Conservation (phyloP, 2,888 invertebrate genomes). For the Drosophila kanekoi region DNA sequence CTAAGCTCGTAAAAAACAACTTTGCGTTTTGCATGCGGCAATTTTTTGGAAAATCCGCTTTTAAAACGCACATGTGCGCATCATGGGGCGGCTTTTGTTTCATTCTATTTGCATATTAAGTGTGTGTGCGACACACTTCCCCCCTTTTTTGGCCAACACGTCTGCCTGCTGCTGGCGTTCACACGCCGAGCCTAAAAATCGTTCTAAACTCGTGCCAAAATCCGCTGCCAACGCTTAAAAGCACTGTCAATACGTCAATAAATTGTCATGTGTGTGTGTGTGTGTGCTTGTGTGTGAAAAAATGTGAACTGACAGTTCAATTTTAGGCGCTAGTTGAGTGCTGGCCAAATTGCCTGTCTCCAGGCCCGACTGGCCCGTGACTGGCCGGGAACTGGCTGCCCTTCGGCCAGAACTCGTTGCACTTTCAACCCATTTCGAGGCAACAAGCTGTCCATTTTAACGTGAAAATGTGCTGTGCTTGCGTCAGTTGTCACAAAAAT, state of each 20-base stretch:
- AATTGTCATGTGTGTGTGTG: constrained; percentile 40
- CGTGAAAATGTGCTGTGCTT: too few species aligned
- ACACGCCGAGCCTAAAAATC: constrained; percentile 51
- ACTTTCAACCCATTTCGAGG: too few species aligned
- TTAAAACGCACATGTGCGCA: constrained; percentile 59
- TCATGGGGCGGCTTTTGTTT: constrained; percentile 52
- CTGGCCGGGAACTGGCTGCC: too few species aligned
- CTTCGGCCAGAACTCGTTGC: too few species aligned
- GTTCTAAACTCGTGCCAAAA: constrained; percentile 44
- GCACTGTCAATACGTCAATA: constrained; percentile 70
- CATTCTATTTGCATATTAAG: constrained; percentile 72
- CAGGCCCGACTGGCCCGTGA: not conserved
- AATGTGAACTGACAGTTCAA: constrained; percentile 69
- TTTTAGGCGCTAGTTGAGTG: constrained; percentile 56
- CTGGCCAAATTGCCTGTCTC: constrained; percentile 47
- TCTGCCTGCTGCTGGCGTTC: constrained; percentile 58
- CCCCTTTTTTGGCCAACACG: not conserved
- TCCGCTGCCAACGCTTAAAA: constrained; percentile 31
- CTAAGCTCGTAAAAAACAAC: constrained; percentile 36
- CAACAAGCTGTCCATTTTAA: too few species aligned
- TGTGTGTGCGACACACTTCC: constrained; percentile 1
- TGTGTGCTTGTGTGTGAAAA: constrained; percentile 18
- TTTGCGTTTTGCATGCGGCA: constrained; percentile 28
- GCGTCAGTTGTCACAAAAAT: too few species aligned
- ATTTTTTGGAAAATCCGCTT: constrained; percentile 72